Evolutionary conservation across 1,140 invertebrate genomes (phyloP), one percentile per base, ranked within the genome.

Genomic region (Drosophila elegans): DNA sequence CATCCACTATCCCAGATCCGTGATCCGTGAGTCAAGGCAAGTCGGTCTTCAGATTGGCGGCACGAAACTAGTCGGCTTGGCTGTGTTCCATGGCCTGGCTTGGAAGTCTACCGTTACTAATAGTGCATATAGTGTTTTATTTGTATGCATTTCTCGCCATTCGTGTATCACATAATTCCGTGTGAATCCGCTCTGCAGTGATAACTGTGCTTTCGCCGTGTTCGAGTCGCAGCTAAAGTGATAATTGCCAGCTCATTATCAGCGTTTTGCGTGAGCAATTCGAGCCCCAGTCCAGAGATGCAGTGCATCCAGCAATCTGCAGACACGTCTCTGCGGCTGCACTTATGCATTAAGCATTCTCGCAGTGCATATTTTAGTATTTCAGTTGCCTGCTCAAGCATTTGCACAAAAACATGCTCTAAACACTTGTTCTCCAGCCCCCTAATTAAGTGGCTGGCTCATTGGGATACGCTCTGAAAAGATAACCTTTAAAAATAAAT

Each of bases 181-280:
- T 75, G 71, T 80, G 72, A 84, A 83, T 74, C 80, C 32, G 46
- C 46, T 57, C 53, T 49, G 54, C 56, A 56, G 53, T 84, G 72
- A 84, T 84, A 84, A 64, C 80, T 68, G 74, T 61, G 81, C 75
- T 61, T 84, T 68, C 67, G 52, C 56, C 52, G 51, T 85, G 76
- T 80, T 63, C 41, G 38, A 84, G 54, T 60, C 51, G 57, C 57
- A 78, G 69, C 64, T 78, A 54, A 82, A 76, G 84, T 89, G 84
- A 86, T 86, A 86, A 86, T 86, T 86, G 75, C 67, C 75, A 55
- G 52, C 78, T 80, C 82, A 86, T 78, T 81, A 86, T 86, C 73
- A 85, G 73, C 59, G 68, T 85, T 84, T 83, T 77, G 82, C 82
- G 84, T 88, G 79, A 75, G 63, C 71, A 73, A 83, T 62, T 66